These are phyloP conservation scores for Orthonyx spaldingii DNA, from an alignment of 2,113 vertebrate genomes.

Conservation along the genomic window DNA sequence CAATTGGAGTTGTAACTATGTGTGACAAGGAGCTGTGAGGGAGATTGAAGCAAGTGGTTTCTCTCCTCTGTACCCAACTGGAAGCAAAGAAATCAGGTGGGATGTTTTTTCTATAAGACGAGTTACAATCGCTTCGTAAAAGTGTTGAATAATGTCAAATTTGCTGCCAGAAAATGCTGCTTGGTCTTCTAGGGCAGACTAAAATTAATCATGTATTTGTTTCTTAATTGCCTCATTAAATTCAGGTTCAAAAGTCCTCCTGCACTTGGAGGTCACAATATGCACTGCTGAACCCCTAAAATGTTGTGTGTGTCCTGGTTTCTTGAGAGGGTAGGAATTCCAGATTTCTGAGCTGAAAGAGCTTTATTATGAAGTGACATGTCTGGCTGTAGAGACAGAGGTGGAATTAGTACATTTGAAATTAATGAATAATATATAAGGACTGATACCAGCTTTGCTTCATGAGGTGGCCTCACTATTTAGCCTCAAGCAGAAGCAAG, in stretches of 20 bases:
- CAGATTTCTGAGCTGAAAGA: not conserved
- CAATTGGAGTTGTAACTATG: not conserved
- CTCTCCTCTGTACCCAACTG: not conserved
- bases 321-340: not conserved
- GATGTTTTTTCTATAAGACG: not conserved
- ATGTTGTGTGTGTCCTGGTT: not conserved
- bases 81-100: not conserved
- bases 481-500: constrained; percentile 37
- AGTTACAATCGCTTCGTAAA: not conserved
- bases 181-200: not conserved
- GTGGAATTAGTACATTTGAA: constrained; percentile 13
- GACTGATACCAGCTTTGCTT: not conserved
- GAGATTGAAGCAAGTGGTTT: not conserved
- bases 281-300: not conserved
- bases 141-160: not conserved
- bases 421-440: constrained; percentile 26
- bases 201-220: not conserved
- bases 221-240: not conserved
- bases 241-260: not conserved
- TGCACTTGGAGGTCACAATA: not conserved
- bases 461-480: constrained; percentile 1
- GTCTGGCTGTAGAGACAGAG: not conserved
- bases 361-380: not conserved
- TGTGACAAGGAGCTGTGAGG: not conserved
- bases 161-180: not conserved